Conservation (phyloP, 2,888 invertebrate genomes). For the Ichneumoninae sp. region DNA sequence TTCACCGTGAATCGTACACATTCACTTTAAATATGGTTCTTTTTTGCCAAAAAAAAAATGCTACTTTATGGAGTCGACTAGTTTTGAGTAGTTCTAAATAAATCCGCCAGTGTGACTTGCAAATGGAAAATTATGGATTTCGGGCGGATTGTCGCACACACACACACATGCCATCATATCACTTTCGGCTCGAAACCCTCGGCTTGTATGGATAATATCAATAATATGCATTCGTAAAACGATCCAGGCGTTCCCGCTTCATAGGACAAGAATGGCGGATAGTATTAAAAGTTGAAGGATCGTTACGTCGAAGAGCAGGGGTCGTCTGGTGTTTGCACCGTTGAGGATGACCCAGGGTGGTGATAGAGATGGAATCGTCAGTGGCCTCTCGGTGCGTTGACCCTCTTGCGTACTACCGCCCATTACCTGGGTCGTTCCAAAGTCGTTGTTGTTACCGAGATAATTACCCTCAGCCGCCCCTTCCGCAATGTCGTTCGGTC, state of each 20-base stretch:
- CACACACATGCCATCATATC: not conserved
- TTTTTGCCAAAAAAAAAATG: not conserved
- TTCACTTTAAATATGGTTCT: not conserved
- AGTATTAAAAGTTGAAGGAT: conserved; percentile 70
- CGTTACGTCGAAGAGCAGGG: conserved; percentile 58
- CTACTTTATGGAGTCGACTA: not conserved
- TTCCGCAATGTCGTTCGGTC: conserved; percentile 58
- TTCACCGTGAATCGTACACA: not conserved
- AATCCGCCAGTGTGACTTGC: not conserved
- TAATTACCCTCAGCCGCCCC: conserved; percentile 56
- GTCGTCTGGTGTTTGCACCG: conserved; percentile 72
- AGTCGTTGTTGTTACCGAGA: conserved; percentile 73
- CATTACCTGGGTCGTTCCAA: conserved; percentile 80
- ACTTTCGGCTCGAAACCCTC: conserved; percentile 4
- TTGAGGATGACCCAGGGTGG: conserved; percentile 78
- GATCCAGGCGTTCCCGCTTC: conserved; percentile 23
- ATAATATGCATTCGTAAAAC: conserved; percentile 21
- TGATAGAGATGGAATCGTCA: conserved; percentile 76
- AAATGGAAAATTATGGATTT: not conserved
- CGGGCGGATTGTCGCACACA: conserved; percentile 8
- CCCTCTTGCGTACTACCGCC: conserved; percentile 77
- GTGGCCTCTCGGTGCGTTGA: conserved; percentile 80
- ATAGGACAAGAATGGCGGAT: conserved; percentile 45
- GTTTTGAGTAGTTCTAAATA: not conserved
- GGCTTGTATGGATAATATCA: conserved; percentile 7